Evolutionary conservation across 2,888 invertebrate species (phyloP).

Genomic region (Galerucella calmariensis): DNA sequence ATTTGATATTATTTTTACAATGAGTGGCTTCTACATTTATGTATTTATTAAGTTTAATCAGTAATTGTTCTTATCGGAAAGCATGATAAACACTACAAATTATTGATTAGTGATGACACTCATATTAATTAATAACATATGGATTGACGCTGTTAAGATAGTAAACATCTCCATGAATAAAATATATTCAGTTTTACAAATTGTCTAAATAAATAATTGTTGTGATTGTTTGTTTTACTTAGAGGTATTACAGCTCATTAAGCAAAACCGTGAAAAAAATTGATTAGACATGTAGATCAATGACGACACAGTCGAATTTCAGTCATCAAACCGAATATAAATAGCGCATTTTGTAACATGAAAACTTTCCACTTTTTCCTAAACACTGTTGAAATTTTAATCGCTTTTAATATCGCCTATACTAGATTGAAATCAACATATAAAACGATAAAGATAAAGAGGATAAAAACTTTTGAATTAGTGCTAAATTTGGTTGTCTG

Average conservation of each 20-base stretch:
- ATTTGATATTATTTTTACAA: background rate
- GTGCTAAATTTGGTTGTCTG: too few relatives aligned
- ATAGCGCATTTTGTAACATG: slow-evolving; percentile 18
- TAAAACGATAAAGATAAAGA: background rate
- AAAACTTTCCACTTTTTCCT: slow-evolving; percentile 27
- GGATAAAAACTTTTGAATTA: too few relatives aligned
- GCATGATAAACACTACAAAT: slow-evolving; percentile 9
- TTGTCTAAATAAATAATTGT: background rate
- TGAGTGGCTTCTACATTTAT: background rate
- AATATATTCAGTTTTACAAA: background rate
- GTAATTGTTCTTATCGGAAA: slow-evolving; percentile 15
- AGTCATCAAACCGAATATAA: slow-evolving; percentile 20
- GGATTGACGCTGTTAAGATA: background rate
- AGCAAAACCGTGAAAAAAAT: slow-evolving; percentile 16
- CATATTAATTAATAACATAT: background rate
- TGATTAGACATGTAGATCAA: slow-evolving; percentile 18
- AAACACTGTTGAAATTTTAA: slow-evolving; percentile 25
- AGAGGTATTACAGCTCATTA: slow-evolving; percentile 12
- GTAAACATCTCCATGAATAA: background rate
- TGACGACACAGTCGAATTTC: slow-evolving; percentile 16
- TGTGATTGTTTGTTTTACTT: background rate
- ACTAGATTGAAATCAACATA: slow-evolving; percentile 20
- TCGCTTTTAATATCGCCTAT: slow-evolving; percentile 3
- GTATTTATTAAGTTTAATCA: slow-evolving; percentile 7
- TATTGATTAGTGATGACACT: slow-evolving; percentile 24